Evolutionary conservation across 2,797 vertebrate species (phyloP), one percentile per base, ranked within the genome.

Genomic region (Macroramphosus scolopax): DNA sequence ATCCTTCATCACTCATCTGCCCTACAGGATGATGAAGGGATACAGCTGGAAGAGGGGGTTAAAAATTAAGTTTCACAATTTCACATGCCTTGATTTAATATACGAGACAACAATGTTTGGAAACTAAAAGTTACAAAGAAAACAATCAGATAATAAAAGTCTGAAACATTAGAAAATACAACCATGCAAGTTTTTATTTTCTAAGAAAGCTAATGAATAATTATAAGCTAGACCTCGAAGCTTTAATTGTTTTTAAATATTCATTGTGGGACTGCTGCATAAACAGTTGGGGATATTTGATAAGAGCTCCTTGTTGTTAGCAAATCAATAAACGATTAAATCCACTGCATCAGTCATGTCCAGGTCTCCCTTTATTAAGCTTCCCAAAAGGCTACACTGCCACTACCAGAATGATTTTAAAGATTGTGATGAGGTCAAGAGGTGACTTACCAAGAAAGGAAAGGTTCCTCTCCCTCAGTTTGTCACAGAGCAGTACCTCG

Each of bases 361-460:
- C 78, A 68, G 68, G 57, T 34, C 32, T 35, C 43, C 55, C 41
- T 31, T 53, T 54, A 22, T 22, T 22, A 22, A 22, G 6, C 6
- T 22, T 22, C 3, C 3, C 20, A 22, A 22, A 22, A 3, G 20
- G 20, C 78, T 36, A 69, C 35, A 52, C 46, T 53, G 62, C 18
- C 36, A 48, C 14, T 40, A 48, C 24, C 36, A 49, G 20, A 15
- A 2, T 17, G 42, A 47, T 33, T 33, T 55, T 28, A 52, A 52
- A 58, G 53, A 26, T 43, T 43, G 34, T 31, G 38, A 58, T 35
- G 34, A 61, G 44, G 41, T 62, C 5, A 39, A 40, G 58, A 22
- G 15, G 60, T 20, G 40, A 53, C 94, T 95, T 90, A 98, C 97
- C 95, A 60, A 98, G 84, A 82, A 98, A 99, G 24, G 96, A 93